These are phyloP conservation scores for Coryphaenoides rupestris DNA, from an alignment of 2,113 vertebrate genomes.

Conservation along the genomic window DNA sequence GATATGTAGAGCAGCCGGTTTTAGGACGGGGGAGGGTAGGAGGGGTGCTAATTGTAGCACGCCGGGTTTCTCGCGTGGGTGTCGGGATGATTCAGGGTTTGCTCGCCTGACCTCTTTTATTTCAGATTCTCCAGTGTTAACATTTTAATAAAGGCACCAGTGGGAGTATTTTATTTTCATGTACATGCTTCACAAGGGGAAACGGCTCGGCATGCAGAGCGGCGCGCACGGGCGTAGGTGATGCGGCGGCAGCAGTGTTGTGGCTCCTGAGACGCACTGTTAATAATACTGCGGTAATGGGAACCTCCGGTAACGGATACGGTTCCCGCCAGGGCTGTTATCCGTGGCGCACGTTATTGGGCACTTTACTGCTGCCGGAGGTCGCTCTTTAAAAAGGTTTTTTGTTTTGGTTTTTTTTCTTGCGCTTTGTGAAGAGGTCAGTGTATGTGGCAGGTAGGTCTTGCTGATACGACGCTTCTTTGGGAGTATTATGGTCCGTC, in stretches of 20 bases:
- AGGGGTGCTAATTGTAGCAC: conserved; percentile 18
- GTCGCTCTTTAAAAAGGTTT: not conserved
- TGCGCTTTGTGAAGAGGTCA: not conserved
- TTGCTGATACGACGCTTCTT: not conserved
- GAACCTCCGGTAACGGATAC: conserved; percentile 7
- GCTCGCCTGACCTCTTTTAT: not conserved
- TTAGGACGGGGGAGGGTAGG: not conserved
- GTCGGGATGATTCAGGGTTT: conserved; percentile 5
- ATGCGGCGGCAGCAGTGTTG: conserved; percentile 3
- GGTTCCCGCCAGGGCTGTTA: conserved; percentile 9
- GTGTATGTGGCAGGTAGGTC: not conserved
- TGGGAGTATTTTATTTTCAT: not conserved
- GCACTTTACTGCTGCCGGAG: not conserved
- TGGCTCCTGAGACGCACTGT: not conserved
- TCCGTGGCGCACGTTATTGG: not conserved
- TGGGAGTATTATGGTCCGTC: not conserved
- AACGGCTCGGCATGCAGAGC: not conserved
- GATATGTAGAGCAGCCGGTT: not conserved
- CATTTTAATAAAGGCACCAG: not conserved
- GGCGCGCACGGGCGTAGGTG: not conserved
- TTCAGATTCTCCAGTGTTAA: not conserved
- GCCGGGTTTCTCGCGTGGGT: conserved; percentile 4
- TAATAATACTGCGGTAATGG: not conserved
- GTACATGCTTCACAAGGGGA: not conserved
- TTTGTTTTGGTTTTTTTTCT: conserved; percentile 6